Evolutionary conservation across 2,113 vertebrate genomes (phyloP).

Genomic region (Salvator merianae): DNA sequence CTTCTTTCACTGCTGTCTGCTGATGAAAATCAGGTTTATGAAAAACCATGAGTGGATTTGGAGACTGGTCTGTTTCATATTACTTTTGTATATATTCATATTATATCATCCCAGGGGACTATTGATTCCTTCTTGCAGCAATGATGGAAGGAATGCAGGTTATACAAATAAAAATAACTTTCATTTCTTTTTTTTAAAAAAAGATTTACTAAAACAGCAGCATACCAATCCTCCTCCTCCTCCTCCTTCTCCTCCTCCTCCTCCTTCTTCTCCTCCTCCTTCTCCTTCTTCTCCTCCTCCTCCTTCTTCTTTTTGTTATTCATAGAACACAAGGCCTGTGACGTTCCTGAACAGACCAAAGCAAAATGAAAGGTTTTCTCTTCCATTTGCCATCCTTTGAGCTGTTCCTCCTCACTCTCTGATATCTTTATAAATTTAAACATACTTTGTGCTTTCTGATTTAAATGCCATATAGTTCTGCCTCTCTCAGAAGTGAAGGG

Average conservation of each 20-base stretch:
- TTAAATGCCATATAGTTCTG: no score
- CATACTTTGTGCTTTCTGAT: no score
- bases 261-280: no score
- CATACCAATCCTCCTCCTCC: background rate
- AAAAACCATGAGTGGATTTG: background rate
- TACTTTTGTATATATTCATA: background rate
- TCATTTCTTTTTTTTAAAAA: background rate
- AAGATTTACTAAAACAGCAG: background rate
- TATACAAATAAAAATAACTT: background rate
- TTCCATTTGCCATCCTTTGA: no score
- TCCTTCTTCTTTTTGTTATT: no score
- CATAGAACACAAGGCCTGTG: no score
- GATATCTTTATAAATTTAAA: no score
- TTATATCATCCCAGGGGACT: background rate
- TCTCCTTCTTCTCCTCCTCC: no score
- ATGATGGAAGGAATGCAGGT: background rate
- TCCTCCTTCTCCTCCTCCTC: background rate
- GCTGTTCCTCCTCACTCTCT: no score
- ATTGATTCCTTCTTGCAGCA: background rate
- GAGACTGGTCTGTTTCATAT: background rate
- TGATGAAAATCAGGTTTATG: background rate
- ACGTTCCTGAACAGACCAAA: no score
- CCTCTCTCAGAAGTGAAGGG: no score
- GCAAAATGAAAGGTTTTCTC: no score
- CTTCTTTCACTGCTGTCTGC: background rate